Evolutionary conservation across 2,888 invertebrate genomes (phyloP), one percentile per base, ranked within the genome.

Genomic region (Portevinia maculata): DNA sequence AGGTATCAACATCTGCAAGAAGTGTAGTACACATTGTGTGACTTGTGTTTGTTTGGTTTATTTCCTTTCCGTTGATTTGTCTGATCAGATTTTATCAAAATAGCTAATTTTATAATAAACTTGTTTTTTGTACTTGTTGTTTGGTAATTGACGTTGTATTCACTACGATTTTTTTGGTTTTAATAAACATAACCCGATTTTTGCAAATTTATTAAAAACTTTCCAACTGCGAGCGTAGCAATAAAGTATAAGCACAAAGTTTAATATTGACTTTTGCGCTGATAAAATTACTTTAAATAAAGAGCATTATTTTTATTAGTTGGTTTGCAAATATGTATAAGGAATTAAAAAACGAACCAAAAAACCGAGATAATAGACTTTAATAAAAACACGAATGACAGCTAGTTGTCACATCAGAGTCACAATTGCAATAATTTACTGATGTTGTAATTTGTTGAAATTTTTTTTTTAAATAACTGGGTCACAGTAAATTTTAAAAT

Each of bases 1-100:
- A 99, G 87, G 93, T 93, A 85, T 93, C 92, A 64, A 95, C 94
- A 90, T 97, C 94, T 85, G 93, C 92, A 79, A 99, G 92, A 86
- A 99, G 91, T 6, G 96, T 95, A 88, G 96, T 96, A 62, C 95
- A 92, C 71, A 81, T 81, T 52, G 34, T 55, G 48, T 30, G 21
- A 15, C 9, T 44, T 44, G 15, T 19, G 30, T 91, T 85, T 92
- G 91, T 70, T 90, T 21, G 21, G 4, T 57, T 32, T 65, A 30
- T 30, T 3, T 8, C 3, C 24, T 52, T 30, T 34, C 21, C 3
- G 28, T 44, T 17, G 13, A 8, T 5, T 48, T 6, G 11, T 32
- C 30, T 37, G 19, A 30, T 15, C 13, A 19, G 13, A 48, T 37
- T 60, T 53, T 52, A 46, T 60, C 60, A 1, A 19, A 55, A n/a